Conservation (phyloP, 2,113 vertebrate species). For the Atlantisia rogersi region DNA sequence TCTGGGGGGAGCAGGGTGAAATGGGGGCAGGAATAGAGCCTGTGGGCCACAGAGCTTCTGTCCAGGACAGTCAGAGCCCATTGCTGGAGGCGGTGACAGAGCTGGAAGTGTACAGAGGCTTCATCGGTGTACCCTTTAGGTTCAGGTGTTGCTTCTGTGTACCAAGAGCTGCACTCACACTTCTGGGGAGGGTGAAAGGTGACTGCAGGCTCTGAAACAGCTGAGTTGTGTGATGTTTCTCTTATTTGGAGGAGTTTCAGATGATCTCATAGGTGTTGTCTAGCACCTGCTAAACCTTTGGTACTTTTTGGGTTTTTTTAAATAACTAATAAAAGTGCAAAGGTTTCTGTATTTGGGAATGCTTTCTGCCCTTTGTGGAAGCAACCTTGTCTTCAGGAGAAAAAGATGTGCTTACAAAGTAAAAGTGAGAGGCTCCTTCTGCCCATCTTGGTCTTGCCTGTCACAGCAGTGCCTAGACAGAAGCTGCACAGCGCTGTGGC, state of each 20-base stretch:
- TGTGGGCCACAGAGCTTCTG: accelerated
- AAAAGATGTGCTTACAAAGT: neutral
- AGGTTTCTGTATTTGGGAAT: neutral
- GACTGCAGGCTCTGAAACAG: neutral
- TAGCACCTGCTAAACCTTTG: neutral
- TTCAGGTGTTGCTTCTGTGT: neutral
- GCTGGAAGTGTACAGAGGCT: neutral
- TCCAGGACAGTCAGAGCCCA: neutral
- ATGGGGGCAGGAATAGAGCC: too few relatives aligned
- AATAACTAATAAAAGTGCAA: neutral
- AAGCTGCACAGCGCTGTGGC: neutral
- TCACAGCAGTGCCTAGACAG: neutral
- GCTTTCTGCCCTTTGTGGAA: neutral
- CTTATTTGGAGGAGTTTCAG: neutral
- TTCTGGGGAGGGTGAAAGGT: neutral
- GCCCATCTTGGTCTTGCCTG: neutral
- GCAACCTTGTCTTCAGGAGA: accelerated
- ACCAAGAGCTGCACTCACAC: neutral
- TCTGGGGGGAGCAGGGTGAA: neutral
- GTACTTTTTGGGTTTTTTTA: neutral
- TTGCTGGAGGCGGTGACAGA: accelerated
- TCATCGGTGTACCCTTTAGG: neutral
- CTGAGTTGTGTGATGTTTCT: neutral
- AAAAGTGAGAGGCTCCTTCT: neutral
- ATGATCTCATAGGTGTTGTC: neutral